Evolutionary conservation across 2,797 vertebrate genomes (phyloP).

Genomic region (Gymnothorax javanicus): DNA sequence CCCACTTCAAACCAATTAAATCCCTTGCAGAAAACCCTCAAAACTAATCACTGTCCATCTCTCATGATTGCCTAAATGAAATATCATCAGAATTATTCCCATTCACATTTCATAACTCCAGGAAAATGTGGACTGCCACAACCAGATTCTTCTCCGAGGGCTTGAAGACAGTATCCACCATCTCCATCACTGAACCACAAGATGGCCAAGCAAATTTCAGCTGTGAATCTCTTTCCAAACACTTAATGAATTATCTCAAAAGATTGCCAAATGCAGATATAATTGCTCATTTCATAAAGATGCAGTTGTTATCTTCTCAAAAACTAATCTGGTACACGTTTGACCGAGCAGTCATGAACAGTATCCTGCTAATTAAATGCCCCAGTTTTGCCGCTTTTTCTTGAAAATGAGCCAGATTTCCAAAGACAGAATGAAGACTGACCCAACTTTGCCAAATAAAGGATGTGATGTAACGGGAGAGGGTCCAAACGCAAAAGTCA

Average conservation of each 20-base stretch:
- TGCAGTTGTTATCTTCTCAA: too few species aligned
- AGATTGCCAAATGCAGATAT: neutral
- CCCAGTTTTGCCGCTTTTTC: too few species aligned
- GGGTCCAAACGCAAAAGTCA: too few species aligned
- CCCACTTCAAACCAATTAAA: neutral
- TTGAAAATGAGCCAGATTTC: too few species aligned
- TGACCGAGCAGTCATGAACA: too few species aligned
- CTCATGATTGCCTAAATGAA: conserved; percentile 48
- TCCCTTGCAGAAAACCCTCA: conserved; percentile 21
- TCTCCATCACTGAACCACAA: neutral
- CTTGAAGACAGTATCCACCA: neutral
- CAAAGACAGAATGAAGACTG: too few species aligned
- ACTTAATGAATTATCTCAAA: neutral
- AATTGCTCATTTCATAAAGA: too few species aligned
- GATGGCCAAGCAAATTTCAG: neutral
- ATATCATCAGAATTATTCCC: conserved; percentile 44
- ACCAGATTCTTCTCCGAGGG: conserved; percentile 23
- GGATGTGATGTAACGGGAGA: too few species aligned
- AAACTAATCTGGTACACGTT: too few species aligned
- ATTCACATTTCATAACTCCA: conserved; percentile 29
- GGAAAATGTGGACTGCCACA: conserved; percentile 3
- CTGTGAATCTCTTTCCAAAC: neutral
- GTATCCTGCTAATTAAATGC: too few species aligned
- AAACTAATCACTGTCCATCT: conserved; percentile 30
- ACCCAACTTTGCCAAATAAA: too few species aligned